Conservation (phyloP, 2,113 vertebrate genomes). For the Phycodurus eques region DNA sequence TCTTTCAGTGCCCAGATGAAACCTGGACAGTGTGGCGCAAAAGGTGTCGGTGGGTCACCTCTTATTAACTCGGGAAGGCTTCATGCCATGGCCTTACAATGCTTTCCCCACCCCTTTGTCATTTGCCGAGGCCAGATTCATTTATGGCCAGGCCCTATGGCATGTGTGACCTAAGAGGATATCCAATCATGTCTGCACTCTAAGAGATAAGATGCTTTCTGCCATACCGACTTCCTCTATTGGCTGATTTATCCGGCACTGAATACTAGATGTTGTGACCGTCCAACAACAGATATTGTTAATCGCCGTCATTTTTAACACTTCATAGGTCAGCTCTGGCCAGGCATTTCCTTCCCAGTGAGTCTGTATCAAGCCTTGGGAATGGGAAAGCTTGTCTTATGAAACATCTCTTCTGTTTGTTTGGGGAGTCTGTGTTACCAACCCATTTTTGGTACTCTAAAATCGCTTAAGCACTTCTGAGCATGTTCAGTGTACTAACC, state of each 20-base stretch:
- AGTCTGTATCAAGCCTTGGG: background rate
- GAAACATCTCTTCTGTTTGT: background rate
- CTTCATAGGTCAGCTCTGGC: slow-evolving; percentile 23
- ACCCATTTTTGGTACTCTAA: background rate
- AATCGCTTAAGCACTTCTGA: background rate
- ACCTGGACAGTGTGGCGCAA: slow-evolving; percentile 36
- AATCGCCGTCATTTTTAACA: slow-evolving; percentile 32
- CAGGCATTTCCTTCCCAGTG: background rate
- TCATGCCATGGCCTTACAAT: slow-evolving; percentile 48
- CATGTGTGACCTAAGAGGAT: slow-evolving; percentile 45
- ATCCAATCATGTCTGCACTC: slow-evolving; percentile 40
- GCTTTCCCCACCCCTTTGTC: slow-evolving; percentile 60
- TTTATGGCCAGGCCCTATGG: slow-evolving; percentile 11
- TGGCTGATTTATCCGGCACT: slow-evolving; percentile 42
- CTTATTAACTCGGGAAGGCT: slow-evolving; percentile 60
- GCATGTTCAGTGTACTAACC: background rate
- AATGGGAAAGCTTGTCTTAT: background rate
- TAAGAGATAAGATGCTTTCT: slow-evolving; percentile 56
- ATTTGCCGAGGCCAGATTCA: slow-evolving; percentile 45
- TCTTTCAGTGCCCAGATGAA: slow-evolving; percentile 41
- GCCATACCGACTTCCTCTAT: slow-evolving; percentile 31
- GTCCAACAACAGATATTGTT: slow-evolving; percentile 54
- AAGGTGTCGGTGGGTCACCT: slow-evolving; percentile 42
- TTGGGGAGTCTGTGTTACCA: background rate
- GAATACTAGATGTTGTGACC: slow-evolving; percentile 11